These are phyloP conservation scores for Calameuta pallipes DNA, from an alignment of 2,888 invertebrate genomes.

Conservation along the genomic window DNA sequence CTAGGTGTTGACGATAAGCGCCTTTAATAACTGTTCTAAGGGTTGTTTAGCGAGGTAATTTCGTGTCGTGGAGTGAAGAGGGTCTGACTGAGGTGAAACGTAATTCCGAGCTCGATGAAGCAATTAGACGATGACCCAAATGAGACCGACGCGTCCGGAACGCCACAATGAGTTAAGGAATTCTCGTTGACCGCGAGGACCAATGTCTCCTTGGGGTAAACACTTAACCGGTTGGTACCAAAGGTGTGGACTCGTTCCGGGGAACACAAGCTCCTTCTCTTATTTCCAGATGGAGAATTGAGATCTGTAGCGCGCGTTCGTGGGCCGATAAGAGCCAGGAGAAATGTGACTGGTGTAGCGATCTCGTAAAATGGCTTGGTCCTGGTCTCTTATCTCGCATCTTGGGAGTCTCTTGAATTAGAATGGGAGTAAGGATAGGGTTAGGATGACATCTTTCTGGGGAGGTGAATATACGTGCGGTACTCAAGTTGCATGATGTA, in stretches of 20 bases:
- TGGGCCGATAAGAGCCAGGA: neutral
- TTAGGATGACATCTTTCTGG: neutral
- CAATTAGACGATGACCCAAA: conserved; percentile 5
- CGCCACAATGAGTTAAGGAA: neutral
- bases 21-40: conserved; percentile 3
- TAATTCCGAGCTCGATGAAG: neutral
- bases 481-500: neutral
- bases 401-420: neutral
- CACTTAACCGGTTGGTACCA: neutral
- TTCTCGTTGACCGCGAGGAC: neutral
- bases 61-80: neutral
- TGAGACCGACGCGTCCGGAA: neutral
- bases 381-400: neutral
- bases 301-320: neutral
- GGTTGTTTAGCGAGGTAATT: conserved; percentile 5
- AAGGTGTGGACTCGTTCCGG: neutral
- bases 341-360: neutral
- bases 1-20: neutral
- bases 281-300: neutral
- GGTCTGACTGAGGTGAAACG: neutral
- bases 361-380: neutral
- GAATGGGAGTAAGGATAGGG: neutral
- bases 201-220: neutral
- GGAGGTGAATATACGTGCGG: neutral
- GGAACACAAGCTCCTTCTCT: neutral